phyloP scores from a whole-genome alignment of 2,113 vertebrate species.

The Platanista minor region DNA sequence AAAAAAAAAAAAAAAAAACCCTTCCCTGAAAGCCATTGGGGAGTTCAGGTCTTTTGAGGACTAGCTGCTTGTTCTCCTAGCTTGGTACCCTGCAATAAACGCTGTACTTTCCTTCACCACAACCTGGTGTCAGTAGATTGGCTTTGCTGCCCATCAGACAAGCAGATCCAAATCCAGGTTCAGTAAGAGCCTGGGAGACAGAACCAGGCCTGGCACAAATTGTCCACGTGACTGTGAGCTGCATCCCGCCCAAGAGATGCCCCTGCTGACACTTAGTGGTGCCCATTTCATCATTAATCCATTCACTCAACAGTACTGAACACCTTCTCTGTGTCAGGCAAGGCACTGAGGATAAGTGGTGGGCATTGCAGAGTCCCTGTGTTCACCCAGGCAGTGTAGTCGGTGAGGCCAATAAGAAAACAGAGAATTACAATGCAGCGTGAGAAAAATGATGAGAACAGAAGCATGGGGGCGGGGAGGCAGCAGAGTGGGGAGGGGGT shows the following conservation, averaged over 20 bases:
- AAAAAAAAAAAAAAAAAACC: no score
- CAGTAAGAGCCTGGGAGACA: background rate
- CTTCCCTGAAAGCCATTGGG: background rate
- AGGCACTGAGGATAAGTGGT: background rate
- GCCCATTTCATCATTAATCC: background rate
- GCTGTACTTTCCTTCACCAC: background rate
- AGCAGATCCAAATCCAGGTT: background rate
- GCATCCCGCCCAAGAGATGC: background rate
- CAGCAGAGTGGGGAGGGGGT: background rate
- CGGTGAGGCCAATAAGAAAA: background rate
- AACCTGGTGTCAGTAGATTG: background rate
- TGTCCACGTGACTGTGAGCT: fast-evolving
- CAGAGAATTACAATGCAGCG: background rate
- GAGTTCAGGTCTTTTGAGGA: background rate
- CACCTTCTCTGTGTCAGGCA: background rate
- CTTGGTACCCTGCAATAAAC: background rate
- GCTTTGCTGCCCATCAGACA: background rate
- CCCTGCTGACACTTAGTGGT: fast-evolving
- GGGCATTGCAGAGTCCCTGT: background rate
- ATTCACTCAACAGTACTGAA: background rate
- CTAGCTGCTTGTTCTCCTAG: background rate
- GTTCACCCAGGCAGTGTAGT: background rate
- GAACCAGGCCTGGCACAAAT: background rate
- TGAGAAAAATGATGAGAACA: background rate
- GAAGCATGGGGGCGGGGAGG: fast-evolving